Evolutionary conservation across 2,888 invertebrate species (phyloP), one percentile per base, ranked within the genome.

Genomic region (Plebejus anna): DNA sequence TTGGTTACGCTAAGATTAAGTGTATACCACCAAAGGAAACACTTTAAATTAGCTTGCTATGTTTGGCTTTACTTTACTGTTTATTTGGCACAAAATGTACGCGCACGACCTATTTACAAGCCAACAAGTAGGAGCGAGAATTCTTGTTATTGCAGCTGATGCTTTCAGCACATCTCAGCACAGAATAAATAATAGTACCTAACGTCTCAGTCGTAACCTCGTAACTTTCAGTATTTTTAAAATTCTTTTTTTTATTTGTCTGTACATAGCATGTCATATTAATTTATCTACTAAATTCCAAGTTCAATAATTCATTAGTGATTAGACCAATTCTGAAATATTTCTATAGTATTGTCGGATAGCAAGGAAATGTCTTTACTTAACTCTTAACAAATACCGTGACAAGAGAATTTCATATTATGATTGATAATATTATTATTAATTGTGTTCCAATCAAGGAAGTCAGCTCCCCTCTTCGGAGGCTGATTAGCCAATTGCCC

Each of bases 401-500:
- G 55, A 55, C 55, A 55, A 4, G 55, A 55, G 55, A 55, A 55
- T 55, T 55, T 16, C 16, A 55, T 55, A 16, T 55, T 55, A 55
- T 66, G 11, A 32, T 6, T 11, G 28, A 66, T 32, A 9, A 1
- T 2, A 13, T 66, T 66, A 9, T 1, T 2, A 13, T 66, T 66
- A 66, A 66, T 59, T 32, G 4, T 28, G 28, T 66, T 66, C 22
- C 22, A 13, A 11, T 28, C 32, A 66, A 28, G 4, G 11, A 28
- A 22, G 28, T 9, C 32, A 61, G 61, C 28, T 11, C 61, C 61
- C 72, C 51, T 51, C 47, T 55, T 51, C 38, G 13, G 11, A 13
- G 38, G 32, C 28, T 57, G 75, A 28, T 1, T 55, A 66, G 51
- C 51, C 70, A 77, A 76, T 76, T 71, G 76, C 77, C 5, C 36